Percentiles rank a stretch among this genome's conserved stretches.
Evolutionary conservation across 2,888 invertebrate genomes (phyloP).

Genomic region (Heliconius charithonia): DNA sequence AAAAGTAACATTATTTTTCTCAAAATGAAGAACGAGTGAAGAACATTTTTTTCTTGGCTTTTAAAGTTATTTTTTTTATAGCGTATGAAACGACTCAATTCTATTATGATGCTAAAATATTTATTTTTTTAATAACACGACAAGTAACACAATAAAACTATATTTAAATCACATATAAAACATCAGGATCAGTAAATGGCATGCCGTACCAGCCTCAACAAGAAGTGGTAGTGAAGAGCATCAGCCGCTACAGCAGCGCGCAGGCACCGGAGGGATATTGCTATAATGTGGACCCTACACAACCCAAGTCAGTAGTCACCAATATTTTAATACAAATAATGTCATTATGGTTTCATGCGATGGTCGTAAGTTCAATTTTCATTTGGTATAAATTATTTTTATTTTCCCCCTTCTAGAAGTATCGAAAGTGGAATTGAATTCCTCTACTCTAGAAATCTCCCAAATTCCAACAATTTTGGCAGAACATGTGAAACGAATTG

Average conservation of each 20-base stretch:
- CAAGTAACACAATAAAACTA: not conserved
- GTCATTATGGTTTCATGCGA: not conserved
- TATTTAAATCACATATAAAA: not conserved
- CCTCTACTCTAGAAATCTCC: no score
- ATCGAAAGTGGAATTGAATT: not conserved
- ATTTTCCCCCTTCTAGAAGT: no score
- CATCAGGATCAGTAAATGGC: slow-evolving; percentile 72
- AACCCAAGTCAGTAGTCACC: slow-evolving; percentile 74
- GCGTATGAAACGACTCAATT: no score
- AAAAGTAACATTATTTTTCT: no score
- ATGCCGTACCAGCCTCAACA: slow-evolving; percentile 77
- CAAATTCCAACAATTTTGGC: no score
- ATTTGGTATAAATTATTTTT: not conserved
- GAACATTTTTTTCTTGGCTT: no score
- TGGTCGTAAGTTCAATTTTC: not conserved
- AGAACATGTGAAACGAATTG: no score
- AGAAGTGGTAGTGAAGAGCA: slow-evolving; percentile 79
- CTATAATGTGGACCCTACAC: slow-evolving; percentile 79
- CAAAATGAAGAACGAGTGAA: no score
- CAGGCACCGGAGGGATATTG: slow-evolving; percentile 79
- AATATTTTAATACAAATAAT: not conserved
- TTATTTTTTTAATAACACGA: not conserved
- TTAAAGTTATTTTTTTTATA: no score
- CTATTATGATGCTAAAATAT: not conserved
- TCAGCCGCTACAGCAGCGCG: slow-evolving; percentile 78